Evolutionary conservation across 2,888 invertebrate genomes (phyloP), one percentile per base, ranked within the genome.

Genomic region (Agrotis segetum): DNA sequence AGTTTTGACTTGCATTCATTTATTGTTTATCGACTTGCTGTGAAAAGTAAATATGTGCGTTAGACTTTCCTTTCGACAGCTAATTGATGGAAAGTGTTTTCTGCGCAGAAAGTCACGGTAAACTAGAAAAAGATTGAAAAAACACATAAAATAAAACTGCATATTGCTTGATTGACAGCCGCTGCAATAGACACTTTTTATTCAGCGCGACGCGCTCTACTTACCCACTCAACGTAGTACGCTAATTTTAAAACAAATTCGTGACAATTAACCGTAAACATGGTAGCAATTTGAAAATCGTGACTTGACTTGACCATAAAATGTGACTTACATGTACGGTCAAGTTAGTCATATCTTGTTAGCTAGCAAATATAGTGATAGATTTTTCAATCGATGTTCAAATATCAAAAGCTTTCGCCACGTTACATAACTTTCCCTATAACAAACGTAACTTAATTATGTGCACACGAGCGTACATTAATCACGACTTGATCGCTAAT

Each of bases 401-500:
- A 55, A 79, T 65, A 56, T 65, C 62, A 34, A 61, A n/a, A 69
- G 78, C 81, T 88, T 86, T 88, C 84, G 65, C 75, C 69, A 16
- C 44, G 34, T 86, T 87, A 77, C 60, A 75, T 77, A 82, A 87
- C 66, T 67, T 68, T 82, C 73, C 75, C 71, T 82, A 75, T 81
- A 77, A 85, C 76, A 78, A 85, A 75, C 75, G 69, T 81, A 64
- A 82, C 74, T 86, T 92, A 92, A 92, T 91, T 89, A 89, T 87
- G 90, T 89, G 89, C 92, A 92, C 94, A 94, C 94, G 94, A 95
- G 88, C 92, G 93, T 88, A 89, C 89, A 89, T 88, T 88, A 88
- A 90, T 92, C 94, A 94, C 93, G 94, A 93, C 85, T 90, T 88
- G 88, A 86, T 90, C 90, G 84, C 87, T 85, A 89, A 89, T 89